A percentile compares a stretch with the other conserved stretches of the same genome.
Evolutionary conservation across 2,888 invertebrate genomes (phyloP).

Genomic region (Drosophila limbata): DNA sequence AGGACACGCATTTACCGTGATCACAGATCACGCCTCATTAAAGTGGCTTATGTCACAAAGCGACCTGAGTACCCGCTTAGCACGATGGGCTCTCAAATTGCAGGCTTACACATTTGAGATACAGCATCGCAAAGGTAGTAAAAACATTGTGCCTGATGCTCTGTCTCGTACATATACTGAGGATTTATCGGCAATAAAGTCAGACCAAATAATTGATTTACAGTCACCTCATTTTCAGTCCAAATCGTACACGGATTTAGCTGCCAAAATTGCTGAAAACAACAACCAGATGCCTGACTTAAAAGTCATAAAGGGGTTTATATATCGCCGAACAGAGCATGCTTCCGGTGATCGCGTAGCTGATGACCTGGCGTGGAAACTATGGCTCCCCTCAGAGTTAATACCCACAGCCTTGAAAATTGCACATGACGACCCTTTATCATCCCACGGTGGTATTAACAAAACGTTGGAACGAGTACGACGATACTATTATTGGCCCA

Average conservation of each 20-base stretch:
- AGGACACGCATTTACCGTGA: slow-evolving; percentile 7
- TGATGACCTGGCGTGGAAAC: not conserved
- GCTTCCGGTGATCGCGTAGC: not conserved
- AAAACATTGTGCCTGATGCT: not conserved
- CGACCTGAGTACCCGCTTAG: not conserved
- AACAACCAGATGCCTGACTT: not conserved
- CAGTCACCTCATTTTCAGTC: not conserved
- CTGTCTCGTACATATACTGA: not conserved
- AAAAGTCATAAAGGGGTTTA: not conserved
- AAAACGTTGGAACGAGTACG: no score
- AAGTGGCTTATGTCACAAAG: slow-evolving; percentile 4
- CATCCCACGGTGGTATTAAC: no score
- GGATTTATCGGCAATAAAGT: not conserved
- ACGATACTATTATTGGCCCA: not conserved
- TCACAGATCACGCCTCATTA: slow-evolving; percentile 23
- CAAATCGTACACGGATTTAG: not conserved
- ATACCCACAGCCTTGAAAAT: no score
- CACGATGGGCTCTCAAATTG: not conserved
- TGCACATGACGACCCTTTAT: no score
- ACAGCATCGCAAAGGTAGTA: not conserved
- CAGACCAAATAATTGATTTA: no score
- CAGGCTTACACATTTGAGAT: not conserved
- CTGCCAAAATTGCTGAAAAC: not conserved
- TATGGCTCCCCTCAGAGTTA: not conserved
- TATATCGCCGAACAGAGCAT: not conserved